Conservation (phyloP, 1,140 invertebrate species). For the Drosophila equinoxialis region DNA sequence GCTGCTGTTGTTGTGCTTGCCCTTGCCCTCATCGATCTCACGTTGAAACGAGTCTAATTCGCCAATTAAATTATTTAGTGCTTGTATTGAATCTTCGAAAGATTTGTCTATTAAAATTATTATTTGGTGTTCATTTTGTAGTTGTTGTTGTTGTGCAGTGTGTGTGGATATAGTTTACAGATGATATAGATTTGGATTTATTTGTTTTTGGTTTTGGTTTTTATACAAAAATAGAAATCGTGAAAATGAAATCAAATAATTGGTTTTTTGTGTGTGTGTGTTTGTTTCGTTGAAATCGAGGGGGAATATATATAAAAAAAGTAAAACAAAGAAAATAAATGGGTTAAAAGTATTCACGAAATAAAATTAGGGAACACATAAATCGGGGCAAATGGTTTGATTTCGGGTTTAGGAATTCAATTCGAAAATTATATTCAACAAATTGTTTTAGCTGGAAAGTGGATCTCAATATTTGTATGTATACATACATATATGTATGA, state of each 20-base stretch:
- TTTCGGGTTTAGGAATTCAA: neutral
- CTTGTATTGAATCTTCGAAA: slow-evolving; percentile 83
- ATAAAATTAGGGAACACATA: slow-evolving; percentile 3
- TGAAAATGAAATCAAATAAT: slow-evolving; percentile 22
- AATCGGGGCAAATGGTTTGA: slow-evolving; percentile 15
- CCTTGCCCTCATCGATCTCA: slow-evolving; percentile 82
- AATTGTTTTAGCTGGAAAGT: neutral
- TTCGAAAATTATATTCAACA: slow-evolving; percentile 17
- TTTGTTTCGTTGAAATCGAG: slow-evolving; percentile 32
- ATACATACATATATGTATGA: neutral
- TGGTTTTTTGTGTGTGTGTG: slow-evolving; percentile 24
- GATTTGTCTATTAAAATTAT: slow-evolving; percentile 75
- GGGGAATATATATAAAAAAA: slow-evolving; percentile 43
- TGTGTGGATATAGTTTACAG: slow-evolving; percentile 27
- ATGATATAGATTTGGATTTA: slow-evolving; percentile 7
- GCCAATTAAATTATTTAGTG: slow-evolving; percentile 83
- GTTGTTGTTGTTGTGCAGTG: slow-evolving; percentile 28
- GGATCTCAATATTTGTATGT: neutral
- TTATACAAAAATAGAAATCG: slow-evolving; percentile 15
- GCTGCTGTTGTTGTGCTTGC: slow-evolving; percentile 54
- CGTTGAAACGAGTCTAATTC: slow-evolving; percentile 83
- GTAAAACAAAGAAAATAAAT: slow-evolving; percentile 50
- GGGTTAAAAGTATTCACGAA: slow-evolving; percentile 51
- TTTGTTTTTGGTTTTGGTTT: neutral
- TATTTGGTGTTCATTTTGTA: slow-evolving; percentile 39